phyloP scores from a whole-genome alignment of 2,797 vertebrate species.

The Gymnothorax javanicus region DNA sequence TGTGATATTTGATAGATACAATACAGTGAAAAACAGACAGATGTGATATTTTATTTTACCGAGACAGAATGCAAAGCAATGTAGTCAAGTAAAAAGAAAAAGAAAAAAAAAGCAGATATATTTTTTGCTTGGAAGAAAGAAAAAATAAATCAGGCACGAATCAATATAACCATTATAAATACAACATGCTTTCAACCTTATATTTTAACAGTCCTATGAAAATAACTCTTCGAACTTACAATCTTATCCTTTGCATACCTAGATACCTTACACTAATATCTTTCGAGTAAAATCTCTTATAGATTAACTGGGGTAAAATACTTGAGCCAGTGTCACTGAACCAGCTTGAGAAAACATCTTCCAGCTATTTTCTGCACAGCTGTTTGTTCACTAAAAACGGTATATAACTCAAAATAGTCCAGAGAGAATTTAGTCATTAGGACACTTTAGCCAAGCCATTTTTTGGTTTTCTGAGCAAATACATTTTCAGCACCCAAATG shows the following conservation, averaged over 20 bases:
- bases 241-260: conserved; percentile 64
- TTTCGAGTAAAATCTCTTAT: conserved; percentile 50
- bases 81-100: conserved; percentile 79
- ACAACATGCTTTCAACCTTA: conserved; percentile 80
- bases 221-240: conserved; percentile 58
- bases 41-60: conserved; percentile 80
- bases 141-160: conserved; percentile 78
- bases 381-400: background rate
- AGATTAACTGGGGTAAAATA: conserved; percentile 58
- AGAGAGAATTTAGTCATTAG: conserved; percentile 43
- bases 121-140: conserved; percentile 65
- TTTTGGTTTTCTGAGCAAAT: conserved; percentile 50
- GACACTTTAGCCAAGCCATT: conserved; percentile 38
- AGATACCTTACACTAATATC: conserved; percentile 53
- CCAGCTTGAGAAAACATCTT: conserved; percentile 59
- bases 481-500: conserved; percentile 49
- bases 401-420: conserved; percentile 55
- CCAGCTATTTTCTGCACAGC: conserved; percentile 37
- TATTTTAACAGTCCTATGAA: conserved; percentile 73
- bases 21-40: conserved; percentile 88
- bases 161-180: conserved; percentile 75
- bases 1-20: conserved; percentile 92
- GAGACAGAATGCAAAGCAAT: conserved; percentile 88
- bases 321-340: conserved; percentile 67
- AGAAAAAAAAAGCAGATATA: conserved; percentile 55